Evolutionary conservation across 2,113 vertebrate species (phyloP), one percentile per base, ranked within the genome.

Genomic region (Ictalurus punctatus): DNA sequence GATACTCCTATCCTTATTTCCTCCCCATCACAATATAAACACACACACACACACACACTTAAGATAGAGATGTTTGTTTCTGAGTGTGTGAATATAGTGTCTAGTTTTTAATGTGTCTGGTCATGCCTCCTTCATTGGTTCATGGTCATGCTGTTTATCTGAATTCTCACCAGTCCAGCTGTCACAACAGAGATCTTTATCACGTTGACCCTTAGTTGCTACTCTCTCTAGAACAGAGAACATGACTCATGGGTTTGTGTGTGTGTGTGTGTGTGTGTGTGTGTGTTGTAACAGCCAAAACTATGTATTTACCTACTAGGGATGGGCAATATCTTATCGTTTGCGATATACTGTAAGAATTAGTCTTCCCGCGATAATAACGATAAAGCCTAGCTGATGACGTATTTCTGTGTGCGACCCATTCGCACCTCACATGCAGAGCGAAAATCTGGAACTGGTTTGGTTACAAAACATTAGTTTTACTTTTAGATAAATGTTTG

Each of bases 121-220:
- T 83, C 67, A 79, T 89, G 81, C 91, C 91, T 88, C 88, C 88
- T 67, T 69, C 92, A 90, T 92, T 85, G 83, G 89, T 81, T 93
- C 87, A 84, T 84, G n/a, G 30, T 86, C 86, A 90, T 90, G 91
- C 85, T 94, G 92, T 95, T 95, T 95, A 93, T 95, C 93, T 92
- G 93, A 91, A 91, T 92, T 94, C 93, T 94, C 91, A 61, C 93
- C 93, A 89, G 93, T 94, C 94, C 95, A 95, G 94, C 95, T 96
- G 95, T 95, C 94, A 94, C 93, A 94, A 94, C 94, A 94, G 76
- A 94, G 94, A 95, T 95, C 90, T 92, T 93, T 93, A 95, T 95
- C 94, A 91, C 89, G 86, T 83, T 91, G 93, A 92, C 94, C 90
- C 86, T 74, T 56, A 40, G 80, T 63, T 25, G 71, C 78, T 90